phyloP scores from a whole-genome alignment of 1,140 invertebrate species.

The Riptortus pedestris region DNA sequence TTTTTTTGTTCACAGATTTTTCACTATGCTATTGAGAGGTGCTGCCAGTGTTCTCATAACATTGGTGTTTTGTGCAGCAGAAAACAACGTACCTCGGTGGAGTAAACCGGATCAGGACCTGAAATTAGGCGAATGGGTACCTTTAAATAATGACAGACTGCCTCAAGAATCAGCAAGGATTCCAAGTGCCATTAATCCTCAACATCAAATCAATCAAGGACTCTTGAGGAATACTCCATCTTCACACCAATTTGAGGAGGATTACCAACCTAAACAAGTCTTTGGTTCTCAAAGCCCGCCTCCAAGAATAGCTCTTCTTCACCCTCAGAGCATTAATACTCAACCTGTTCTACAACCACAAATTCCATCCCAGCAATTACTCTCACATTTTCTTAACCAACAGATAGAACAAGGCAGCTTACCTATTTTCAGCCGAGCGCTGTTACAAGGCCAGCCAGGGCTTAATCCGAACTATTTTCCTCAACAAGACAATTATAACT shows the following conservation, averaged over 20 bases:
- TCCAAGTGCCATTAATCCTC: constrained; percentile 7
- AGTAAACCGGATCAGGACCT: constrained; percentile 21
- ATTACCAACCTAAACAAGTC: background rate
- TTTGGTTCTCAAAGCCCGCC: background rate
- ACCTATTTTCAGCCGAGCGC: background rate
- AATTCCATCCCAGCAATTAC: constrained; percentile 14
- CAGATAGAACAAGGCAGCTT: constrained; percentile 10
- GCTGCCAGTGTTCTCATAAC: constrained; percentile 19
- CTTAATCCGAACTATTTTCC: constrained; percentile 5
- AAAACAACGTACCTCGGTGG: constrained; percentile 23
- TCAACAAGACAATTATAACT: background rate
- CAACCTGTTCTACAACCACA: background rate
- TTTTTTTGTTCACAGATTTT: constrained; percentile 20
- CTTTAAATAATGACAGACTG: constrained; percentile 20
- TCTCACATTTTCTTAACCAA: constrained; percentile 20
- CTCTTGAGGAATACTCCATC: background rate
- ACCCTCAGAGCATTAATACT: background rate
- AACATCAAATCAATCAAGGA: background rate
- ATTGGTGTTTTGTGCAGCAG: constrained; percentile 16
- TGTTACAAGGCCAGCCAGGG: constrained; percentile 7
- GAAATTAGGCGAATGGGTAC: constrained; percentile 27
- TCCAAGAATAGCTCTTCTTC: background rate
- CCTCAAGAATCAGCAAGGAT: constrained; percentile 17
- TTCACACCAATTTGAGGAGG: background rate
- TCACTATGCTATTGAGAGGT: constrained; percentile 10